Conservation (phyloP, 2,797 vertebrate species). For the Hypotaenidia philippensis region DNA sequence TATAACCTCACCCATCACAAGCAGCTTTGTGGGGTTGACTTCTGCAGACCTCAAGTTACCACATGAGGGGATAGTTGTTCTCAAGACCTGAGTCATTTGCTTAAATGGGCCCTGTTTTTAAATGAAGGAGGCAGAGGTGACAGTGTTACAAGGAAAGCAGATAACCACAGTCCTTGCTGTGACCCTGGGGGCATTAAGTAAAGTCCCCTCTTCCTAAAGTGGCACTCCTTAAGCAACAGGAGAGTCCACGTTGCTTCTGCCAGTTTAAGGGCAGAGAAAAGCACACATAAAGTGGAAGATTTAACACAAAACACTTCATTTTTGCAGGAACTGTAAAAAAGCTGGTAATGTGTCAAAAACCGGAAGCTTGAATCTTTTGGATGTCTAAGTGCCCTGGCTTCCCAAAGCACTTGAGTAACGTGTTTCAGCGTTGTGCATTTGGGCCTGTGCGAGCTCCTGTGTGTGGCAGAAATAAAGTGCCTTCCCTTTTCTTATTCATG, state of each 20-base stretch:
- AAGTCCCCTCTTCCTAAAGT: not conserved
- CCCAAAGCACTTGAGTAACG: not conserved
- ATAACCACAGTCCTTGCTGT: not conserved
- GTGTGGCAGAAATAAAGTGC: not conserved
- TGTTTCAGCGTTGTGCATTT: not conserved
- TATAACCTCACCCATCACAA: not conserved
- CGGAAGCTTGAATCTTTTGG: not conserved
- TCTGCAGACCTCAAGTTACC: not conserved
- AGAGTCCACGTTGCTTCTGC: not conserved
- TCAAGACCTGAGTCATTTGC: not conserved
- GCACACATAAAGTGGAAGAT: not conserved
- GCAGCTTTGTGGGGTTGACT: not conserved
- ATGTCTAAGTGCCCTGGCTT: not conserved
- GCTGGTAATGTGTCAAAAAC: not conserved
- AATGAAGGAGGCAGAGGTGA: not conserved
- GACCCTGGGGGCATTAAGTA: rapidly evolving
- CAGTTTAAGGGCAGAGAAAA: not conserved
- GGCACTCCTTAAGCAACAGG: not conserved
- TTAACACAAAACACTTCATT: not conserved
- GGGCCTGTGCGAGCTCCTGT: not conserved
- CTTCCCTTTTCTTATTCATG: not conserved
- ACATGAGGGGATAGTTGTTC: not conserved
- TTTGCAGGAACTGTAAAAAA: not conserved
- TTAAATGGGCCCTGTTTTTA: not conserved
- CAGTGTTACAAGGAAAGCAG: not conserved